Evolutionary conservation across 2,113 vertebrate genomes (phyloP).

Genomic region (Myrmophylax atrothorax): DNA sequence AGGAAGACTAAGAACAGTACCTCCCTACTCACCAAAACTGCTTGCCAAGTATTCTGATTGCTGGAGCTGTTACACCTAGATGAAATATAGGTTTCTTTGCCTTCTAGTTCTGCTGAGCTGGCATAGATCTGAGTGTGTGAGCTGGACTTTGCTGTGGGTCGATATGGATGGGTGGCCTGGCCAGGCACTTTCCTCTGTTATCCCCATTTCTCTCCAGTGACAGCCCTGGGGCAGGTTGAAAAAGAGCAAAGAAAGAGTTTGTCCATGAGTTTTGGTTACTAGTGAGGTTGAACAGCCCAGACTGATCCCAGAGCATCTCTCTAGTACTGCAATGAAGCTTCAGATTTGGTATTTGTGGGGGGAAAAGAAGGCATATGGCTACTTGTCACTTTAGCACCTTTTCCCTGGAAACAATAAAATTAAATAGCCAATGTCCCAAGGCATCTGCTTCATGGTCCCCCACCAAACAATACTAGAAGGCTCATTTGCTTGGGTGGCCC

Average conservation of each 20-base stretch:
- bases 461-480: background rate
- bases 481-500: background rate
- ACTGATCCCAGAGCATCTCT: background rate
- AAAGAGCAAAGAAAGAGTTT: background rate
- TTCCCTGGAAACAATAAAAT: background rate
- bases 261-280: background rate
- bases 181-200: background rate
- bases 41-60: background rate
- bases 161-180: background rate
- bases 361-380: rapidly evolving
- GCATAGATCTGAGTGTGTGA: background rate
- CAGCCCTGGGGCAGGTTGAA: background rate
- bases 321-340: background rate
- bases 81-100: background rate
- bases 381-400: background rate
- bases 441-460: background rate
- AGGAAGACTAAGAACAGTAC: background rate
- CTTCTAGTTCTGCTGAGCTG: background rate
- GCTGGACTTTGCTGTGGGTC: background rate
- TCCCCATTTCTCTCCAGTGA: background rate
- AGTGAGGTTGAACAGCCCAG: background rate
- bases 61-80: background rate
- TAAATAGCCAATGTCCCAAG: background rate
- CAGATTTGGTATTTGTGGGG: background rate
- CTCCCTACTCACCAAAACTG: background rate